Conservation (phyloP, 2,113 vertebrate genomes). For the Colius striatus region DNA sequence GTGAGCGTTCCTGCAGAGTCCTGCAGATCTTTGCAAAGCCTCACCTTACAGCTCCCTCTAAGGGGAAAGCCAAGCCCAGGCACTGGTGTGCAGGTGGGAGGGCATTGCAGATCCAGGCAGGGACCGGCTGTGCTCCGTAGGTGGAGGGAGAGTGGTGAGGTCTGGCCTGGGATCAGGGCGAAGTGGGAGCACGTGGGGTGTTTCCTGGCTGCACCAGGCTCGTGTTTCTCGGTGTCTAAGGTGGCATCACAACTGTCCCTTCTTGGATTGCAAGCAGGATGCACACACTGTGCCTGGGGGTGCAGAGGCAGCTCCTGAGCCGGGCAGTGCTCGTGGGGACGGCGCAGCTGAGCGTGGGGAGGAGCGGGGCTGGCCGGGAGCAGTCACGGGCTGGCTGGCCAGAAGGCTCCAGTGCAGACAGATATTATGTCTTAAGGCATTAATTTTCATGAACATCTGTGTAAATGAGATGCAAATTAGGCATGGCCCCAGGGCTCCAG, state of each 20-base stretch:
- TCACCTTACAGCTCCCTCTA: not conserved
- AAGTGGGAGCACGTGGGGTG: not conserved
- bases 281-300: not conserved
- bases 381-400: not conserved
- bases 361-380: not conserved
- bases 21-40: not conserved
- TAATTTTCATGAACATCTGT: constrained; percentile 63
- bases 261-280: not conserved
- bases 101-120: accelerated
- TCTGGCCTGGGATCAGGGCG: not conserved
- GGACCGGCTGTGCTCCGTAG: accelerated
- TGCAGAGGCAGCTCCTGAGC: not conserved
- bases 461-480: constrained; percentile 67
- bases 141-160: not conserved
- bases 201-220: not conserved
- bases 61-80: not conserved
- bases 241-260: not conserved
- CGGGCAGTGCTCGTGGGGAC: not conserved
- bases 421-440: constrained; percentile 52
- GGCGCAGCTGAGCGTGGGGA: not conserved
- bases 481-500: not conserved
- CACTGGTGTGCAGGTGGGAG: not conserved
- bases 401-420: not conserved
- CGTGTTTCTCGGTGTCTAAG: not conserved
- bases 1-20: not conserved